phyloP scores from a whole-genome alignment of 2,113 vertebrate species.

The Theristicus caerulescens region DNA sequence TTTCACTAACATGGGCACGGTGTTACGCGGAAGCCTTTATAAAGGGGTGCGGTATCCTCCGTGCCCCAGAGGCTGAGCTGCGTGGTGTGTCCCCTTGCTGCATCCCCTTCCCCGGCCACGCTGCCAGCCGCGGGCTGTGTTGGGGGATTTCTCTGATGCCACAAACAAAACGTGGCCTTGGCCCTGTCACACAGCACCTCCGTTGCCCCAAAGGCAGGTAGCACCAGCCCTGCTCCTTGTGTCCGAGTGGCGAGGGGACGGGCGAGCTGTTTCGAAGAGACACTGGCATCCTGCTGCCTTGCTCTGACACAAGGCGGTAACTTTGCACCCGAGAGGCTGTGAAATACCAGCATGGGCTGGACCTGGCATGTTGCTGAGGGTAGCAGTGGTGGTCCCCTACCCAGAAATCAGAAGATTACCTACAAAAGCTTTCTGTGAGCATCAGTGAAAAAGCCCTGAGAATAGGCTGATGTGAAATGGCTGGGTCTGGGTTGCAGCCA shows the following conservation, averaged over 20 bases:
- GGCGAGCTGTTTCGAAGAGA: neutral
- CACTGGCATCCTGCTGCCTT: neutral
- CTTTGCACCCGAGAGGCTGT: neutral
- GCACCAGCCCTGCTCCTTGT: neutral
- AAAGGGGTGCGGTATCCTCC: neutral
- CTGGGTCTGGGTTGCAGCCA: neutral
- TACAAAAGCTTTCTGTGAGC: neutral
- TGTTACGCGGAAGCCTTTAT: neutral
- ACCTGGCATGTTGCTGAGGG: neutral
- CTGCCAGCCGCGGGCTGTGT: rapidly evolving
- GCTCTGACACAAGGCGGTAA: neutral
- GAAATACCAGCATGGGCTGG: no score
- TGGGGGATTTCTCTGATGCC: neutral
- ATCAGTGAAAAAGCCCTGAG: neutral
- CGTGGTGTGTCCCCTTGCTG: neutral
- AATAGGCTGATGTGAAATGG: neutral
- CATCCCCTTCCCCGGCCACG: rapidly evolving
- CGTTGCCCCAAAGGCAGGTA: neutral
- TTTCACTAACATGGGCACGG: rapidly evolving
- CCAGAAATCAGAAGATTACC: neutral
- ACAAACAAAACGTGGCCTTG: neutral
- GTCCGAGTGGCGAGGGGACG: rapidly evolving
- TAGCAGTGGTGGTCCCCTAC: no score
- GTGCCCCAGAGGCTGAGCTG: neutral
- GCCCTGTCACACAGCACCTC: neutral